Base-by-base conservation (phyloP, 2,888 invertebrate species). In the Aporophyla lueneburgensis region DNA sequence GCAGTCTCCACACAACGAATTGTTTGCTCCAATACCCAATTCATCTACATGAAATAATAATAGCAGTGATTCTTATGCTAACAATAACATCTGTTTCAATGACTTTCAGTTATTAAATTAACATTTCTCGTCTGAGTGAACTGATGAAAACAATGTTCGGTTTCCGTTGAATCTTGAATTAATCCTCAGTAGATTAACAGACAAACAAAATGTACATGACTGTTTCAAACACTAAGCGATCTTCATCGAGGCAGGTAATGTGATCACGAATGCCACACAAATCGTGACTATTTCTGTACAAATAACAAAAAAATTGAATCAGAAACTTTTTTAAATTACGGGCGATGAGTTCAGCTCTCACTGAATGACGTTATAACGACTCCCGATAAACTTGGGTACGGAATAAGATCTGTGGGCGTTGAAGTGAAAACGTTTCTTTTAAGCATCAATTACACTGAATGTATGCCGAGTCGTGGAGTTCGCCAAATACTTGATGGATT, bases 271-370 rank as follows among this genome's bases (percentile, higher is more conserved):
- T 80, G 81, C 78, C 80, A 86, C 82, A 89, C 89, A 91, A 90
- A 91, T 91, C 86, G 83, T 88, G 85, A 92, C 88, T 91, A 89
- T 89, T 88, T 90, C 86, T 80, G 89, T 89, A 84, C 82, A 78
- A 81, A 84, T 80, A 81, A 78, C 88, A 62, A 74, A 75, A 66
- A 71, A n/a, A 62, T 5, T n/a, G 73, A 76, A 87, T 83, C 76
- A 80, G 80, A 81, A 86, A 76, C 78, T 85, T 87, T 81, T 86
- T 71, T 82, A 86, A 89, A 88, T 90, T 90, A 87, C 69, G 67
- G 66, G 74, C 67, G 85, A 87, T 86, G 85, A 87, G 81, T 88
- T 90, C 85, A 86, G 81, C 85, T 85, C 76, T 78, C 77, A 80
- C 84, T 79, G 71, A 76, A 77, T 83, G 83, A 84, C 80, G 84